A percentile compares a stretch with the other conserved stretches of the same genome.
Evolutionary conservation across 2,888 invertebrate species (phyloP).

Genomic region (Candidula unifasciata): DNA sequence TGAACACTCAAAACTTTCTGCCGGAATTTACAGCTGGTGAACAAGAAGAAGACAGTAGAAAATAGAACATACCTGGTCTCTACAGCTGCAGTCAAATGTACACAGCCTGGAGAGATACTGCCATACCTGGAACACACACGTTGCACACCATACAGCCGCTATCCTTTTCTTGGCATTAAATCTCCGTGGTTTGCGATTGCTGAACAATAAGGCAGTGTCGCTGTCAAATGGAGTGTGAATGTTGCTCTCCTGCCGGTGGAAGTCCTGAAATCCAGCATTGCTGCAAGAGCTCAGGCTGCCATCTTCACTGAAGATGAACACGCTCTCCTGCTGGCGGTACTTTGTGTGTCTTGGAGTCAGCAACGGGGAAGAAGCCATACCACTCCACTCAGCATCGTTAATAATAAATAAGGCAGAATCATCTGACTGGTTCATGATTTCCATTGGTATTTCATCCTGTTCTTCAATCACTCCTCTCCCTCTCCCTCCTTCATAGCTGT

Average conservation of each 20-base stretch:
- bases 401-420: background rate
- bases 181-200: background rate
- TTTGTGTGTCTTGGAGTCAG: background rate
- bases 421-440: background rate
- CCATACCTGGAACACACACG: background rate
- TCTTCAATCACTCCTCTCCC: background rate
- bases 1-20: too few relatives aligned
- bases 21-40: too few relatives aligned
- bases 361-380: background rate
- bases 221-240: constrained; percentile 19
- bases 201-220: constrained; percentile 27
- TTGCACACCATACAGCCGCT: background rate
- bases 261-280: constrained; percentile 26
- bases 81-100: constrained; percentile 14
- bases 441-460: background rate
- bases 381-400: background rate
- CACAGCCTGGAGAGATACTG: background rate
- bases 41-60: too few relatives aligned
- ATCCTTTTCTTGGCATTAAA: constrained; percentile 5
- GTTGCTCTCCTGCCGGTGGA: constrained; percentile 22
- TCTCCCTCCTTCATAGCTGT: background rate
- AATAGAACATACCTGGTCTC: constrained; percentile 24
- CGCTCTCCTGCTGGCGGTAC: too few relatives aligned
- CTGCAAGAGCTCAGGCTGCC: background rate
- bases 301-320: background rate